Evolutionary conservation across 2,888 invertebrate species (phyloP).

Genomic region (Macrophya alboannulata): DNA sequence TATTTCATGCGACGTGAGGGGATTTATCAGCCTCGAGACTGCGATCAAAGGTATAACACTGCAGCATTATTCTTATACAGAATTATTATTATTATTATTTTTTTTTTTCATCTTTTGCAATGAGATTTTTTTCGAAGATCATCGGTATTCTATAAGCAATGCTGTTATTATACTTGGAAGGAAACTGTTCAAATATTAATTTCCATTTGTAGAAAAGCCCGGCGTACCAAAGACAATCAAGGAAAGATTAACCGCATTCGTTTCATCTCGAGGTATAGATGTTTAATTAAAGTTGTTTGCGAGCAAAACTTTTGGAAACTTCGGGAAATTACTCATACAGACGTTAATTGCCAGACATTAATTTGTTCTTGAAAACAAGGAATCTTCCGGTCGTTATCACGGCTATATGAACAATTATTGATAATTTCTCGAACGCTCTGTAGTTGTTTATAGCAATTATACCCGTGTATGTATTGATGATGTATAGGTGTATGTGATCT

Average conservation of each 20-base stretch:
- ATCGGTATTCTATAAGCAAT: constrained; percentile 4
- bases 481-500: background rate
- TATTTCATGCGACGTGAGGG: background rate
- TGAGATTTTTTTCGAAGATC: background rate
- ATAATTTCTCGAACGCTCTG: constrained; percentile 12
- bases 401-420: constrained; percentile 43
- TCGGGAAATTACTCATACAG: constrained; percentile 73
- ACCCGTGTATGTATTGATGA: too few species aligned
- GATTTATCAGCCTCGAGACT: background rate
- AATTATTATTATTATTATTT: background rate
- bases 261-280: constrained; percentile 70
- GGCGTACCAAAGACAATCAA: constrained; percentile 70
- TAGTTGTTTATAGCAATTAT: background rate
- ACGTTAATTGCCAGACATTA: constrained; percentile 41
- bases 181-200: constrained; percentile 65
- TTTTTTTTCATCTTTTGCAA: background rate
- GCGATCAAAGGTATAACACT: background rate
- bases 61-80: background rate
- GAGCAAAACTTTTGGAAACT: constrained; percentile 73
- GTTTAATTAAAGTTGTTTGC: constrained; percentile 78
- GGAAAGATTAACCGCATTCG: constrained; percentile 70
- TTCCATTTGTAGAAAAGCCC: constrained; percentile 59
- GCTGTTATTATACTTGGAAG: constrained; percentile 16
- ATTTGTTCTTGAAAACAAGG: constrained; percentile 45
- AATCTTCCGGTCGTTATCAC: constrained; percentile 49